Conservation (phyloP, 2,797 vertebrate genomes). For the Meda fulgida region DNA sequence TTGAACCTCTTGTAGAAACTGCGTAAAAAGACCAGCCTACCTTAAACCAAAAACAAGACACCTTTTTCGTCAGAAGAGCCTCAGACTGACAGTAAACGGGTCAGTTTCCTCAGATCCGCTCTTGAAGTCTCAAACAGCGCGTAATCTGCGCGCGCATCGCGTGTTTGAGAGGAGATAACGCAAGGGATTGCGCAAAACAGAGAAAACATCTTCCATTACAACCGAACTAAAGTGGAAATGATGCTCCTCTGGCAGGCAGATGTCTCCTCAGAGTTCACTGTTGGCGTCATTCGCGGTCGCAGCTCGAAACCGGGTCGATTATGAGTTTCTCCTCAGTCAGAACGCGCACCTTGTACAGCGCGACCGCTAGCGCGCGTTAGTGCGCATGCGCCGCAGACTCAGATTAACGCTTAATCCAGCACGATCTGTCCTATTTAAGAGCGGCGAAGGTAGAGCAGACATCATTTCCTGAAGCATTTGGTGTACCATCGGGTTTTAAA, state of each 20-base stretch:
- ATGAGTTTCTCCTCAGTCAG: neutral
- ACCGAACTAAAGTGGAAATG: neutral
- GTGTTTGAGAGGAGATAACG: neutral
- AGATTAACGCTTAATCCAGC: constrained; percentile 77
- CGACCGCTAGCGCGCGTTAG: constrained; percentile 38
- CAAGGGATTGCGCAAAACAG: neutral
- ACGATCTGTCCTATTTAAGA: constrained; percentile 51
- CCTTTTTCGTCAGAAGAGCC: neutral
- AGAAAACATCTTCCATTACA: neutral
- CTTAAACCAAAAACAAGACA: neutral
- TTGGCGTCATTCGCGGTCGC: neutral
- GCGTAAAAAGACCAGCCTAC: neutral
- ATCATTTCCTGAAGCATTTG: constrained; percentile 24
- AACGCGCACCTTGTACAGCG: constrained; percentile 25
- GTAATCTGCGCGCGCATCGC: constrained; percentile 15
- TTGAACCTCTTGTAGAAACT: neutral
- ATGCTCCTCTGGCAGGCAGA: too few relatives aligned
- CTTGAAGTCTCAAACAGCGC: neutral
- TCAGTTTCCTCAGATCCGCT: neutral
- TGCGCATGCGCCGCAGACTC: constrained; percentile 73
- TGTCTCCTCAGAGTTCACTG: neutral
- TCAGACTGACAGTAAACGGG: neutral
- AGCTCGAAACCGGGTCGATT: neutral
- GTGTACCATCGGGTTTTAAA: neutral
- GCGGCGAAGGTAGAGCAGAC: neutral